These are phyloP conservation scores for Dione juno DNA, from an alignment of 2,888 invertebrate genomes.

Conservation along the genomic window DNA sequence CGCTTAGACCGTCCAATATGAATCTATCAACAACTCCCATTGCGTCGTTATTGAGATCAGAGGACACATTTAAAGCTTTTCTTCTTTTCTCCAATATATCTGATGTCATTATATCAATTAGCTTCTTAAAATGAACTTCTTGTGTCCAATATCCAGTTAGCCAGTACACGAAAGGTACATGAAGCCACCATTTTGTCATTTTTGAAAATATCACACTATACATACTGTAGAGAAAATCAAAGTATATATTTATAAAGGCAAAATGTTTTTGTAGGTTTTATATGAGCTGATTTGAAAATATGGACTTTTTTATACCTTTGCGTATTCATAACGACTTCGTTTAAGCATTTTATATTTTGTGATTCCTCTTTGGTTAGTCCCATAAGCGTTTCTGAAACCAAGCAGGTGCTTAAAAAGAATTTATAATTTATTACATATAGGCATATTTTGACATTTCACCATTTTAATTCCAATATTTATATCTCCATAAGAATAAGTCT, in stretches of 20 bases:
- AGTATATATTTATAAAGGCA: not conserved
- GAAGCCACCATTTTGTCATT: conserved; percentile 72
- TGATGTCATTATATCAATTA: conserved; percentile 54
- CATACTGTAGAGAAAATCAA: conserved; percentile 53
- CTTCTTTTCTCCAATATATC: conserved; percentile 60
- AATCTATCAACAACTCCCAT: conserved; percentile 65
- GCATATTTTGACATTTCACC: too few species aligned
- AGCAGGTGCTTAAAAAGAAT: not conserved
- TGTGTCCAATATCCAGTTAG: conserved; percentile 53
- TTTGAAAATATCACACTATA: conserved; percentile 61
- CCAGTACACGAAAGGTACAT: conserved; percentile 64
- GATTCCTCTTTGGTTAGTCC: conserved; percentile 68
- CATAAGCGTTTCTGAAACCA: conserved; percentile 69
- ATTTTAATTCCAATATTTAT: too few species aligned
- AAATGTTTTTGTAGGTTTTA: not conserved
- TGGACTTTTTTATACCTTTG: conserved; percentile 56
- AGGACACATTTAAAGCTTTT: conserved; percentile 47
- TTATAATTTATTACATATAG: too few species aligned
- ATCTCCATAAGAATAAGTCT: too few species aligned
- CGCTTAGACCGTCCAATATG: conserved; percentile 58
- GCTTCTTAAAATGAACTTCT: conserved; percentile 50
- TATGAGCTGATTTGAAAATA: too few species aligned
- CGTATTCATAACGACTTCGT: conserved; percentile 59
- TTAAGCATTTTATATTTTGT: conserved; percentile 53
- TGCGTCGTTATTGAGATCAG: conserved; percentile 49